Base-by-base conservation (phyloP, 1,140 invertebrate species). In the Bombus affinis region DNA sequence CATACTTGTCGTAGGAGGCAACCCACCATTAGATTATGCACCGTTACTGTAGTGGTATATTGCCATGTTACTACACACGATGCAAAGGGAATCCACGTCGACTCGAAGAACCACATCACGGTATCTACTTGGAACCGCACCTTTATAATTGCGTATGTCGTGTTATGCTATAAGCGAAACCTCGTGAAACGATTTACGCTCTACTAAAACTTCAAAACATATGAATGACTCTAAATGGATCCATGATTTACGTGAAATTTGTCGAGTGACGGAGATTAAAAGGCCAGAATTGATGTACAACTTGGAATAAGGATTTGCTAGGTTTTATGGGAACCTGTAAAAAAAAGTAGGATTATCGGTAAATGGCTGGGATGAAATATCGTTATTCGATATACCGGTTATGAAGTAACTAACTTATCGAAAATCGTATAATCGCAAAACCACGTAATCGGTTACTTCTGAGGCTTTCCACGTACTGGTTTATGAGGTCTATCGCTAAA, bases 21-120 rank as follows among this genome's bases (percentile, higher is more conserved):
- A 86, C 72, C 77, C 53, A 65, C 85, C 88, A 90, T 90, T 90
- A 90, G 78, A 90, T 90, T 90, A 89, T 86, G 81, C 77, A 79
- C 70, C 84, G 80, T 53, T 37, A 53, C 80, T 79, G 76, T 83
- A 81, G 73, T 85, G 75, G 73, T 88, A 89, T 89, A 89, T 89
- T 87, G 72, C 66, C 79, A 37, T 85, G 85, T 88, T 88, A 53
- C 76, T 80, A 81, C 76, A 62, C 53, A 75, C 66, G 53, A 85
- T 66, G 68, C 47, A 71, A 72, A 70, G 70, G 70, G 62, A 73
- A 68, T 88, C 39, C 37, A 59, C 59, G n/a, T 82, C 65, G 70
- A 79, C 35, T n/a, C 57, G 59, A 68, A 79, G 57, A 68, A 79
- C 62, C 75, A 35, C 77, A 81, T 89, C 39, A 78, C 53, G 13